Percentiles rank a stretch among this genome's conserved stretches.
phyloP scores from a whole-genome alignment of 1,140 invertebrate genomes.

The Solenopsis invicta region DNA sequence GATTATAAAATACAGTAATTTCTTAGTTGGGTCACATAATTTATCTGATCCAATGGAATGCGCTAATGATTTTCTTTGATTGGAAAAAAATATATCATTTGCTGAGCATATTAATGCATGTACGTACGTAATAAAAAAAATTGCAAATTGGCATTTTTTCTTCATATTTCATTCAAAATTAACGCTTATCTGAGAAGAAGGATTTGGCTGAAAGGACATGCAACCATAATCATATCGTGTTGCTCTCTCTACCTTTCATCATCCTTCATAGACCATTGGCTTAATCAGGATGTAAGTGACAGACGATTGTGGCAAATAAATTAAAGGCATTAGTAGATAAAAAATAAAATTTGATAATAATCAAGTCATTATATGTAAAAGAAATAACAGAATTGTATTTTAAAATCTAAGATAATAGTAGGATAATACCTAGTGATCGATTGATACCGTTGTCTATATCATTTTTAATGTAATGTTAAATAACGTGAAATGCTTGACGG shows the following conservation, averaged over 20 bases:
- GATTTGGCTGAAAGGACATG: conserved; percentile 17
- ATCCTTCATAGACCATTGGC: background rate
- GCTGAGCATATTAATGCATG: conserved; percentile 49
- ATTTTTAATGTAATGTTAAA: conserved; percentile 31
- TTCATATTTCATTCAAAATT: conserved; percentile 47
- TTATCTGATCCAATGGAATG: background rate
- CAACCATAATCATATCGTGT: conserved; percentile 21
- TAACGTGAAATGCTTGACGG: conserved; percentile 46
- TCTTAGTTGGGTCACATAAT: background rate
- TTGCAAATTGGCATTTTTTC: conserved; percentile 37
- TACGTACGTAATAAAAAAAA: conserved; percentile 14
- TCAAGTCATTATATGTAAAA: conserved; percentile 2
- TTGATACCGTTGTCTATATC: background rate
- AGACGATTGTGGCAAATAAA: conserved; percentile 50
- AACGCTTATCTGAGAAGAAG: conserved; percentile 26
- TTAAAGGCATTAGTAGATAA: conserved; percentile 25
- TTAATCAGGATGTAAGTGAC: conserved; percentile 18
- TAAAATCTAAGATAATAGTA: background rate
- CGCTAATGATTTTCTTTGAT: conserved; percentile 30
- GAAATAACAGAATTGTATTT: conserved; percentile 19
- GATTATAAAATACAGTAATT: background rate
- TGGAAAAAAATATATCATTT: conserved; percentile 9
- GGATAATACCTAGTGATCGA: background rate
- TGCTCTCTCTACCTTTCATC: conserved; percentile 31
- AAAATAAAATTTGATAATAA: background rate